A percentile compares a stretch with the other conserved stretches of the same genome.
phyloP scores from a whole-genome alignment of 2,888 invertebrate species.

The Asteroscopus sphinx region DNA sequence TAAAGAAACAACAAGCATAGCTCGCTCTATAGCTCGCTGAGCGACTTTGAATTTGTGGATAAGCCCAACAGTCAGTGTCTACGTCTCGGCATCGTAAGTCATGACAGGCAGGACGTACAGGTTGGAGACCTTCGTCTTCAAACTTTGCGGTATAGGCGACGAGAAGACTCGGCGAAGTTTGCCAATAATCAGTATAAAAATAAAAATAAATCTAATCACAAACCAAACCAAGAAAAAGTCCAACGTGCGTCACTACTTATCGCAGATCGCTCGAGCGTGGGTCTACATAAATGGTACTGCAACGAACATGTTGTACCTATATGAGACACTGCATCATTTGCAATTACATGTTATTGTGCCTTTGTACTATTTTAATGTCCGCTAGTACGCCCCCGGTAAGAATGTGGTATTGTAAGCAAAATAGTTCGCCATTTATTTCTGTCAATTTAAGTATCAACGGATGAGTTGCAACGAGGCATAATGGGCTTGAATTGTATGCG shows the following conservation, averaged over 20 bases:
- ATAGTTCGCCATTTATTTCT: constrained; percentile 79
- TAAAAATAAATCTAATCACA: neutral
- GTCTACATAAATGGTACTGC: constrained; percentile 83
- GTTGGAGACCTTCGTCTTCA: no score
- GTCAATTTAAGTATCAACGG: constrained; percentile 76
- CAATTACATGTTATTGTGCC: constrained; percentile 89
- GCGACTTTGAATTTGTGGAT: no score
- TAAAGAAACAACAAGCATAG: no score
- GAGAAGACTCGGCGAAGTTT: no score
- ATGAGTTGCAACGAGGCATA: constrained; percentile 64
- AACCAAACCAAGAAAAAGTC: constrained; percentile 3
- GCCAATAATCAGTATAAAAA: neutral
- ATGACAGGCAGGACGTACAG: no score
- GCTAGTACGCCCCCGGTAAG: constrained; percentile 70
- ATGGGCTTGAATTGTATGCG: constrained; percentile 54
- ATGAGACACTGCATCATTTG: constrained; percentile 88
- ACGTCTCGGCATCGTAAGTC: no score
- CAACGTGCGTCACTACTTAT: constrained; percentile 42
- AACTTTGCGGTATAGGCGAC: no score
- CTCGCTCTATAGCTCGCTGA: no score
- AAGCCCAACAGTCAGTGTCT: no score
- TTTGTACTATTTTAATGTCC: constrained; percentile 84
- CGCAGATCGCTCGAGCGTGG: constrained; percentile 71
- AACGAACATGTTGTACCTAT: constrained; percentile 73
- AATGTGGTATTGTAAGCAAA: constrained; percentile 87